Evolutionary conservation across 2,888 invertebrate species (phyloP).

Genomic region (Himalopsyche anomala): DNA sequence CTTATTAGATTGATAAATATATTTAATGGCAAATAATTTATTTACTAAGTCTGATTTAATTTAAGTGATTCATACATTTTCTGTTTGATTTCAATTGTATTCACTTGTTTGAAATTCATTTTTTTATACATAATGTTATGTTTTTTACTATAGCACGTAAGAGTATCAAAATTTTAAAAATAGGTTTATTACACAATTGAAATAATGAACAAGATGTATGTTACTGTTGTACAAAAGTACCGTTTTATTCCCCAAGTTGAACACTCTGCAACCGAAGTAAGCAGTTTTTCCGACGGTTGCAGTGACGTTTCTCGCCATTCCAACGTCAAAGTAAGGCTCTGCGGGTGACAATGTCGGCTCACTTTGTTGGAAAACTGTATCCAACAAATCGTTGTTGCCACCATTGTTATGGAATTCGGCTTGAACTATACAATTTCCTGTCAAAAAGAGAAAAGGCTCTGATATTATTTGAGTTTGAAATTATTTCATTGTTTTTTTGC

Average conservation of each 20-base stretch:
- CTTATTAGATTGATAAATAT: too few relatives aligned
- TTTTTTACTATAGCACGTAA: not conserved
- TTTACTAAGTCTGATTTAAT: too few relatives aligned
- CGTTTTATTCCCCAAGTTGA: slow-evolving; percentile 89
- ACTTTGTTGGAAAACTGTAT: slow-evolving; percentile 67
- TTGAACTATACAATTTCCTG: slow-evolving; percentile 56
- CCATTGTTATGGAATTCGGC: slow-evolving; percentile 69
- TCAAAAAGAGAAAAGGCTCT: slow-evolving; percentile 46
- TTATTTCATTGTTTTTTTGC: slow-evolving; percentile 25
- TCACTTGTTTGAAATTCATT: not conserved
- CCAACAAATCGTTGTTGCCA: slow-evolving; percentile 73
- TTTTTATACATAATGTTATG: not conserved
- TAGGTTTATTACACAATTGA: not conserved
- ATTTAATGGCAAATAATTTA: too few relatives aligned
- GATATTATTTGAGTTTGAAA: slow-evolving; percentile 15
- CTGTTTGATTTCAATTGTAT: not conserved
- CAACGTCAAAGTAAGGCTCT: slow-evolving; percentile 85
- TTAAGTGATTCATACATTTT: too few relatives aligned
- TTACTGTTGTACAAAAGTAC: slow-evolving; percentile 70
- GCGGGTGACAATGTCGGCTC: slow-evolving; percentile 67
- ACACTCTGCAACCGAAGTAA: slow-evolving; percentile 86
- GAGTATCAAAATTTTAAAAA: not conserved
- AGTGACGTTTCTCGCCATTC: slow-evolving; percentile 86
- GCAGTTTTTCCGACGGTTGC: slow-evolving; percentile 89
- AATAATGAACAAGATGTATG: not conserved